Evolutionary conservation across 2,888 invertebrate genomes (phyloP).

Genomic region (Pseudococcus jackbeardsleyi): DNA sequence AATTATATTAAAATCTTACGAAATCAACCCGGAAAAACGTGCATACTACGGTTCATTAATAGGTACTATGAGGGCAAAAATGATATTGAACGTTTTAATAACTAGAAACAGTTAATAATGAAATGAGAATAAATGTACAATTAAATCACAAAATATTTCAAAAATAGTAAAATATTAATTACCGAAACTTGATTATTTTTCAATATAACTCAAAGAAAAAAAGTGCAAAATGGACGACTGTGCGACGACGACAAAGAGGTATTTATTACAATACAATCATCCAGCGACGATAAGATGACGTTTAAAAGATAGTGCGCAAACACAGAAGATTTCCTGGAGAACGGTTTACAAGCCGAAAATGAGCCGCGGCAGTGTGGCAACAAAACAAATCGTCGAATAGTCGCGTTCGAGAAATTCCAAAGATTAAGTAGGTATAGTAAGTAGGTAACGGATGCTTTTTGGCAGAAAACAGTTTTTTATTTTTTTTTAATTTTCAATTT

Average conservation of each 20-base stretch:
- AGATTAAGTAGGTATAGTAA: background rate
- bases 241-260: constrained; percentile 70
- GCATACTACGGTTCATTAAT: constrained; percentile 65
- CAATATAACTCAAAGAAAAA: constrained; percentile 65
- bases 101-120: constrained; percentile 47
- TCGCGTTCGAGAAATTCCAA: background rate
- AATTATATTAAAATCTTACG: constrained; percentile 60
- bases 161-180: constrained; percentile 59
- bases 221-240: constrained; percentile 78
- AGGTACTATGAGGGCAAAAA: constrained; percentile 61
- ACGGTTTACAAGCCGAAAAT: background rate
- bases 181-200: constrained; percentile 64
- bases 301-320: constrained; percentile 65
- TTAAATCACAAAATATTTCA: constrained; percentile 59
- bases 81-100: constrained; percentile 59
- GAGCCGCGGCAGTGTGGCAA: background rate
- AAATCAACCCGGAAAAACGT: constrained; percentile 65
- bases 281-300: constrained; percentile 65
- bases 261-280: constrained; percentile 62
- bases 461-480: background rate
- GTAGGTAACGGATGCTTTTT: background rate
- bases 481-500: background rate
- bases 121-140: constrained; percentile 57
- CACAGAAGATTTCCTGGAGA: constrained; percentile 54
- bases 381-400: constrained; percentile 8